Base-by-base conservation (phyloP, 1,140 invertebrate genomes). In the Drosophila pallidifrons region DNA sequence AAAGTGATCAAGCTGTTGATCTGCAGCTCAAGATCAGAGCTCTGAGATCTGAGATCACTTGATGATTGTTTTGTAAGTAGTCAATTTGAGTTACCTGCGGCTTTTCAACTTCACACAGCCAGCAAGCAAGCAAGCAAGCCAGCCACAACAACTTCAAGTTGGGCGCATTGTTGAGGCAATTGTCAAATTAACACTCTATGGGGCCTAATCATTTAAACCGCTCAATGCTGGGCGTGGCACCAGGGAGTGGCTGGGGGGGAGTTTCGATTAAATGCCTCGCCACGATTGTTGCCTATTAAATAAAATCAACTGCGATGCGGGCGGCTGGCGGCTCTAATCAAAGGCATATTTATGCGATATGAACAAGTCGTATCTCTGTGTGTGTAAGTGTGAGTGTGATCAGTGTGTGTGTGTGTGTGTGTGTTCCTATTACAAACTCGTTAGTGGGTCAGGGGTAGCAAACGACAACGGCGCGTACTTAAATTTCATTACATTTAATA, bases 401-500 rank as follows among this genome's bases (percentile, higher is more conserved):
- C 16, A 7, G 46, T 43, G 16, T 59, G 38, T 61, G 41, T 28
- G 16, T 73, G 38, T 30, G 5, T 47, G 49, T 35, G 28, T 65
- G 54, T 64, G 67, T 64, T 74, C 58, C 72, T 75, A 63, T 70
- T 74, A 74, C 70, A 65, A 43, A 67, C 15, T 57, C 15, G 32
- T 83, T 83, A 77, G 52, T 88, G 80, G 83, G 83, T 87, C 83
- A 87, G 85, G 83, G 83, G 85, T 82, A 80, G 43, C 45, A 81
- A 72, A 32, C 65, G 59, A 51, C 52, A 51, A 52, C 75, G 75
- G 60, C 49, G 75, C 64, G 51, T 68, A 80, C 82, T 86, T 87
- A 59, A 87, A 88, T 83, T 83, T 89, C 67, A 88, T 83, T 89
- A 83, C 74, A 81, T 80, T 88, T 88, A 88, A 88, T 77, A 80